Evolutionary conservation across 1,140 invertebrate genomes (phyloP), one percentile per base, ranked within the genome.

Genomic region (Melipona quadrifasciata): DNA sequence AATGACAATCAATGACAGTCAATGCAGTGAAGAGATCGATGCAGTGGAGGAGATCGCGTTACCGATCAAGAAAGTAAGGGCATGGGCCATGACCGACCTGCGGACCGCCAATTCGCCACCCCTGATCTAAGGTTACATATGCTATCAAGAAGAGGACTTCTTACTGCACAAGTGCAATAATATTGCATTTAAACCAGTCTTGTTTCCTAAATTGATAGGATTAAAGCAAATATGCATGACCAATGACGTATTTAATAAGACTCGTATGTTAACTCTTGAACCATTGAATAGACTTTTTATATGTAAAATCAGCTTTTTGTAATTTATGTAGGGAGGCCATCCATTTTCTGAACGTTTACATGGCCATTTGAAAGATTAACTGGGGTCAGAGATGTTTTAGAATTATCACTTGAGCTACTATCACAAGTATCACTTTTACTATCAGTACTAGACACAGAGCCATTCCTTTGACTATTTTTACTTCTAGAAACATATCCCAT

Each of bases 371-470:
- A 82, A 39, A 88, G 78, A 81, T 86, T 85, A 65, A 76, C 80
- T 2, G 85, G 78, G 17, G 78, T 84, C 31, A 73, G 81, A 57
- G 82, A 84, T 74, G 78, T 21, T 21, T 58, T 71, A 27, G 87
- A 80, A 76, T 68, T 90, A 39, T 55, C 79, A 31, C 61, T 87
- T 39, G 61, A 86, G 58, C 53, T 87, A 85, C 57, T 86, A 84
- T 84, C 74, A 73, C 85, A 87, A 80, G 72, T 87, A 65, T 89
- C 82, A 78, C 65, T 82, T 78, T 94, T 94, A 34, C 94, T 95
- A 82, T 95, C 95, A 76, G 92, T 80, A 81, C 72, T 78, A 34
- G 88, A 88, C 16, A 73, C 85, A 4, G 86, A 87, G 67, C 81
- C 89, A 31, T 72, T 80, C 51, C 85, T 85, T 27, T 87, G 75